Evolutionary conservation across 2,888 invertebrate species (phyloP), one percentile per base, ranked within the genome.

Genomic region (Parascotia fuliginaria): DNA sequence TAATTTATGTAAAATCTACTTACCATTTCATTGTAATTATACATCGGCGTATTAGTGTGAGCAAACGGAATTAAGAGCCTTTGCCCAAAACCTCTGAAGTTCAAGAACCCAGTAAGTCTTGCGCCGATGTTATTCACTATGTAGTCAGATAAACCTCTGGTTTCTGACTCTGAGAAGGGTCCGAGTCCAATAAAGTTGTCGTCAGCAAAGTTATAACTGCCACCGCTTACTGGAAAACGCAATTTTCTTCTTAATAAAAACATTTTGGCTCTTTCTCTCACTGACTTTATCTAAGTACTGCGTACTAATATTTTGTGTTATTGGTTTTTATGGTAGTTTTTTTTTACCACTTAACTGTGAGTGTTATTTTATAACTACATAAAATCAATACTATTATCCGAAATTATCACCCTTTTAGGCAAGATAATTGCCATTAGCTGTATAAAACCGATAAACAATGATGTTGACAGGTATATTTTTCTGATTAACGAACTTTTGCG

Each of bases 61-160:
- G 94, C 94, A 59, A 93, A 94, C 0, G 95, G 95, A 11, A 94
- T 84, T 5, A 95, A 71, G 13, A 95, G 71, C 7, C 87, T 85
- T 61, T 95, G 95, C 0, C 95, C 94, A 70, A 94, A 95, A 0
- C 94, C 92, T 65, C 95, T 94, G 61, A 95, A 93, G 0, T 94
- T 93, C 0, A 96, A 67, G 65, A 94, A 94, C 0, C 93, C 89
- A 4, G 77, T 77, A 0, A 94, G 72, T n/a, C 83, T 81, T 0
- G 81, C 71, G 15, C 81, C 69, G n/a, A 93, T 81, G 6, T 62
- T 71, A 4, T 79, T 80, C 0, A 94, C 79, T 0, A 94, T 77
- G 57, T 87, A 94, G 0, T 80, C 60, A 11, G 92, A 84, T 0
- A 94, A 49, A 0, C 81, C 60, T 47, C 87, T 81, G 0, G 93